Percentiles rank a stretch among this genome's conserved stretches.
Conservation (phyloP, 2,888 invertebrate species). For the Ophion ellenae region DNA sequence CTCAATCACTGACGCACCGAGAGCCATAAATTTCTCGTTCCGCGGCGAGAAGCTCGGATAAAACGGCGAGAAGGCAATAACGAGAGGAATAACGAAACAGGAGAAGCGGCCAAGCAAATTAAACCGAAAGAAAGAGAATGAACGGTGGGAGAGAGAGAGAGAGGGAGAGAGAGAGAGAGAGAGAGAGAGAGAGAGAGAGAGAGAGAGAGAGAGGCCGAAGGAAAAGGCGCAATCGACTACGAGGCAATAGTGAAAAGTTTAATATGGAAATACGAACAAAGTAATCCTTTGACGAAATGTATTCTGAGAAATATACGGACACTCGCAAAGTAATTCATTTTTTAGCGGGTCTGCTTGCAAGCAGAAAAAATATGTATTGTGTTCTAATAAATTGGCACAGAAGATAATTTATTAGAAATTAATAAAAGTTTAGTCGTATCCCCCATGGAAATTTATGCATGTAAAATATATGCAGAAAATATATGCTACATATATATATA, state of each 20-base stretch:
- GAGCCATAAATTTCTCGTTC: slow-evolving; percentile 76
- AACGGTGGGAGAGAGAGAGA: not conserved
- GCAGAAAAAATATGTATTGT: too few relatives aligned
- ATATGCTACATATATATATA: too few relatives aligned
- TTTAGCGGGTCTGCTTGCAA: not conserved
- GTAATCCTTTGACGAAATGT: slow-evolving; percentile 12
- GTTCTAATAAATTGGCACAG: too few relatives aligned
- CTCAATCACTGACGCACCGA: slow-evolving; percentile 78
- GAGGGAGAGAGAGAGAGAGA: not conserved
- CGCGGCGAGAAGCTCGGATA: slow-evolving; percentile 53
- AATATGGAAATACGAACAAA: slow-evolving; percentile 27
- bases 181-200: not conserved
- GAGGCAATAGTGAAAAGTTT: slow-evolving; percentile 25
- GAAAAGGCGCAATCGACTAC: not conserved
- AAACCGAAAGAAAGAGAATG: slow-evolving; percentile 15
- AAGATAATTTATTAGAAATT: too few relatives aligned
- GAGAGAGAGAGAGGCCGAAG: slow-evolving; percentile 6
- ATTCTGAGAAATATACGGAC: slow-evolving; percentile 4
- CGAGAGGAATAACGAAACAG: slow-evolving; percentile 43
- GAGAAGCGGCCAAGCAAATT: slow-evolving; percentile 41
- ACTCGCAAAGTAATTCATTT: not conserved
- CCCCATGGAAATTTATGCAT: too few relatives aligned
- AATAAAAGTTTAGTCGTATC: too few relatives aligned
- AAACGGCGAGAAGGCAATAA: slow-evolving; percentile 52
- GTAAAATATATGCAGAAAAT: too few relatives aligned